Conservation (phyloP, 2,113 vertebrate genomes). For the Dendrocopos noguchii region DNA sequence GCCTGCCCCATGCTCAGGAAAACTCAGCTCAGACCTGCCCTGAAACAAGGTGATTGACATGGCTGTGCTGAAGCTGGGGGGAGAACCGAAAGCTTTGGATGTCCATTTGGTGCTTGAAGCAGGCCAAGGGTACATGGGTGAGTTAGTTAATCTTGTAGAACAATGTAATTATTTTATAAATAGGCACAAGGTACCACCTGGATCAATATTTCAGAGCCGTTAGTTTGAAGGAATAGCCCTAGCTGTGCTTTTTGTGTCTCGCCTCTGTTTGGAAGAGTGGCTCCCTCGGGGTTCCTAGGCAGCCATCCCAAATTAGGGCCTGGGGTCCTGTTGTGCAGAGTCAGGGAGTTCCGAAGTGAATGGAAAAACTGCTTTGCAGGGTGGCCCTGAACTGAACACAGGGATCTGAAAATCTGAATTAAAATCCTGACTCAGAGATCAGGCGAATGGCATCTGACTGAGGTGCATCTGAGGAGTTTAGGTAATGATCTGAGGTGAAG, state of each 20-base stretch:
- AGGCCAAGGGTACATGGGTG: background rate
- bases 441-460: background rate
- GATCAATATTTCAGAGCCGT: background rate
- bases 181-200: background rate
- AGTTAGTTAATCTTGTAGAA: background rate
- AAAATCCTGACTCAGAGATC: background rate
- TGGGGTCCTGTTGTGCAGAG: accelerated
- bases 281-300: background rate
- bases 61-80: background rate
- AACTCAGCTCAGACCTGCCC: background rate
- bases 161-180: background rate
- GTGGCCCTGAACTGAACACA: background rate
- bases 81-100: background rate
- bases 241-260: background rate
- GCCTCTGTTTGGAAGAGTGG: accelerated
- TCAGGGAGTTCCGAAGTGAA: background rate
- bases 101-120: background rate
- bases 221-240: background rate
- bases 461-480: background rate
- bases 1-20: background rate
- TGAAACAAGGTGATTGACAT: background rate
- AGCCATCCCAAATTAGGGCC: background rate
- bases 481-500: background rate
- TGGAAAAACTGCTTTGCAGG: background rate
- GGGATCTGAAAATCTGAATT: background rate